Evolutionary conservation across 2,797 vertebrate genomes (phyloP).

Genomic region (Coregonus sp.): DNA sequence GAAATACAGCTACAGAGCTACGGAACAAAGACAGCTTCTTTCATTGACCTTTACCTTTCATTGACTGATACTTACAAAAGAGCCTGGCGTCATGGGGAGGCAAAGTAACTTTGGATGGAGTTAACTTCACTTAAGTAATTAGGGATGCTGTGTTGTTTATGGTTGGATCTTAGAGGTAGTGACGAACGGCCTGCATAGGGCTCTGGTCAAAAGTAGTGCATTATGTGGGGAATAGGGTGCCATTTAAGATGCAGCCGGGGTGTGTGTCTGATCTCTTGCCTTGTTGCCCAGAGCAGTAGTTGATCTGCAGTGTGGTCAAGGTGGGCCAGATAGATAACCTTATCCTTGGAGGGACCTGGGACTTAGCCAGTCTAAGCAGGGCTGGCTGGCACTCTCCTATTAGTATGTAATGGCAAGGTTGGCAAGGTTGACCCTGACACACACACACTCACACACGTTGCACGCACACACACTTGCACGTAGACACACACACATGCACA

Average conservation of each 20-base stretch:
- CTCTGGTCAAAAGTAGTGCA: neutral
- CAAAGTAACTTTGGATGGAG: neutral
- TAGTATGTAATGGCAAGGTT: neutral
- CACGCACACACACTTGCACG: neutral
- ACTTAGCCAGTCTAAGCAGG: neutral
- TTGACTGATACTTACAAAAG: neutral
- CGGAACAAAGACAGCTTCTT: neutral
- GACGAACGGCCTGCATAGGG: too few relatives aligned
- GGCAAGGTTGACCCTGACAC: neutral
- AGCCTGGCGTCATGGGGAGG: neutral
- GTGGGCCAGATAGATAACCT: neutral
- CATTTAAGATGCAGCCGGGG: neutral
- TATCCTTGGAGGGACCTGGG: neutral
- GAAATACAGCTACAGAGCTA: too few relatives aligned
- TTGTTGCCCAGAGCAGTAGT: neutral
- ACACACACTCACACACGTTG: too few relatives aligned
- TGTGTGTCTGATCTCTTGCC: neutral
- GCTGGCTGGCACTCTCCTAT: neutral
- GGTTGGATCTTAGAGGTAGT: neutral
- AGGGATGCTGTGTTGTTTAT: neutral
- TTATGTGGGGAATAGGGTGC: neutral
- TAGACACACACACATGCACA: neutral
- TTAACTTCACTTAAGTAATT: neutral
- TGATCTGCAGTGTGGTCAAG: neutral
- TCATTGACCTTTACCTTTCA: conserved; percentile 6